Conservation (phyloP, 2,113 vertebrate species). For the Clupea harengus region DNA sequence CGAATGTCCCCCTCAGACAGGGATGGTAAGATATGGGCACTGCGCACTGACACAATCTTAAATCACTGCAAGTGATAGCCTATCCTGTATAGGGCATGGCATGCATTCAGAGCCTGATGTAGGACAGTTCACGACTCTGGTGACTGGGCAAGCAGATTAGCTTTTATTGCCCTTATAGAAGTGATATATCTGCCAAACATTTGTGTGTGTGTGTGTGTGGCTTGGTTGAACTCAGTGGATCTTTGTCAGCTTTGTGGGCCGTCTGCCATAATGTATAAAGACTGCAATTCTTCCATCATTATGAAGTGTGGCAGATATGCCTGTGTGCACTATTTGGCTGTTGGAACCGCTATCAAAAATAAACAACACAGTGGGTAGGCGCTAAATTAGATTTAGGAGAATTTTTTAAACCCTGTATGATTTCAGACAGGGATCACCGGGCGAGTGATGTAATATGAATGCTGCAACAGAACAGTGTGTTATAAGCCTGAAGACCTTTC, state of each 20-base stretch:
- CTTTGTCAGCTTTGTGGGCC: too few relatives aligned
- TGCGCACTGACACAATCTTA: background rate
- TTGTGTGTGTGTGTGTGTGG: background rate
- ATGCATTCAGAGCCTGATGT: background rate
- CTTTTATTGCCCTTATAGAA: slow-evolving; percentile 17
- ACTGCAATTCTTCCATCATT: too few relatives aligned
- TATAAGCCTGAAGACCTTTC: too few relatives aligned
- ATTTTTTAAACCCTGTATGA: too few relatives aligned
- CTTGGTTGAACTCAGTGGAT: too few relatives aligned
- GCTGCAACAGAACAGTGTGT: too few relatives aligned
- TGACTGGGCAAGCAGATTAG: background rate
- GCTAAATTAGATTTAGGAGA: too few relatives aligned
- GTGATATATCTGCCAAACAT: slow-evolving; percentile 6
- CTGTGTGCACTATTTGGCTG: too few relatives aligned
- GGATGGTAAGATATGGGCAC: background rate
- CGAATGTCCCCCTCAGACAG: background rate
- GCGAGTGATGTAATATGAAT: too few relatives aligned
- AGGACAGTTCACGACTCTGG: background rate
- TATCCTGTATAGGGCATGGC: background rate
- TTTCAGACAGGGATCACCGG: too few relatives aligned
- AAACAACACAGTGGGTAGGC: background rate
- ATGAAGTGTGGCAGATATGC: background rate
- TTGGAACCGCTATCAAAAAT: background rate
- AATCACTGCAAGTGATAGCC: background rate
- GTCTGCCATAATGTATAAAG: too few relatives aligned